Percentiles rank a stretch among this genome's conserved stretches.
phyloP scores from a whole-genome alignment of 2,888 invertebrate species.

The Carterocephalus palaemon region DNA sequence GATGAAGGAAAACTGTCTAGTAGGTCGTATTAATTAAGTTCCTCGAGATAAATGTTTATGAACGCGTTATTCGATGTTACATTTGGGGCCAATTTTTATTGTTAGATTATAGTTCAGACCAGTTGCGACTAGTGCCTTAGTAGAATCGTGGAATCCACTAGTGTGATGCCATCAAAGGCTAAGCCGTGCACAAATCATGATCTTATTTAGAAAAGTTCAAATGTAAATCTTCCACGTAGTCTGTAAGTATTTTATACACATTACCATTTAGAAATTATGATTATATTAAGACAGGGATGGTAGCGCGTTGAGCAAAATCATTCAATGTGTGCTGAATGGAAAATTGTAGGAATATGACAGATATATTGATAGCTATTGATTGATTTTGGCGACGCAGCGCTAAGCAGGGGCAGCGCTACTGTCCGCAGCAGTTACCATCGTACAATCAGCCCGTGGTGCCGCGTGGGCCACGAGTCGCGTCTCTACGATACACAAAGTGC shows the following conservation, averaged over 20 bases:
- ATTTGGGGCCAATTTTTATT: conserved; percentile 55
- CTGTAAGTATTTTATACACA: conserved; percentile 69
- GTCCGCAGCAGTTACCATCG: conserved; percentile 74
- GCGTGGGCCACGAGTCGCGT: conserved; percentile 72
- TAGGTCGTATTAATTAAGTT: conserved; percentile 50
- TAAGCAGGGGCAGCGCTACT: conserved; percentile 55
- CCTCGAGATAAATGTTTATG: conserved; percentile 55
- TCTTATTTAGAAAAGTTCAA: conserved; percentile 48
- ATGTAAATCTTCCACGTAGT: conserved; percentile 67
- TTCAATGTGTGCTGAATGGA: conserved; percentile 22
- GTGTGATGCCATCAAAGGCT: conserved; percentile 52
- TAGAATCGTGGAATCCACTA: conserved; percentile 41
- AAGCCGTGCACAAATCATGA: conserved; percentile 48
- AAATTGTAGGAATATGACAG: background rate
- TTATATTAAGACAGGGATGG: conserved; percentile 58
- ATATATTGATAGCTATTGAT: conserved; percentile 36
- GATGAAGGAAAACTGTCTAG: conserved; percentile 47
- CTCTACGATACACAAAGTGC: conserved; percentile 69
- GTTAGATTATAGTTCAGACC: conserved; percentile 45
- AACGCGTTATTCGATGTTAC: conserved; percentile 44
- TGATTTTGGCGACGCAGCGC: conserved; percentile 52
- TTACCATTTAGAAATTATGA: conserved; percentile 74
- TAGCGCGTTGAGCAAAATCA: conserved; percentile 38
- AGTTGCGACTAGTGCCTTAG: conserved; percentile 59
- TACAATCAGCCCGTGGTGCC: conserved; percentile 74